phyloP scores from a whole-genome alignment of 2,888 invertebrate genomes.

The Thyatira batis region DNA sequence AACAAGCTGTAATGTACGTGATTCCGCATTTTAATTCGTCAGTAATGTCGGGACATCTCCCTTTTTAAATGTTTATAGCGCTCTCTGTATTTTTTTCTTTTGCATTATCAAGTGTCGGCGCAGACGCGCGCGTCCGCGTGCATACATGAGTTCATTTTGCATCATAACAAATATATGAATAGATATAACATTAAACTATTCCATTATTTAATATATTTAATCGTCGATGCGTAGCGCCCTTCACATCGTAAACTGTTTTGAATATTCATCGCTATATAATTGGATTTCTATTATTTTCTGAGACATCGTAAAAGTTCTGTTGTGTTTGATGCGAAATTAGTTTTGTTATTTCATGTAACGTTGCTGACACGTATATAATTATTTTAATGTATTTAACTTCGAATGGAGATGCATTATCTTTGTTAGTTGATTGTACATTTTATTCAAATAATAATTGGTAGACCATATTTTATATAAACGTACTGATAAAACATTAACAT shows the following conservation, averaged over 20 bases:
- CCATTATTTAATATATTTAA: conserved; percentile 37
- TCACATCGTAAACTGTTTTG: conserved; percentile 40
- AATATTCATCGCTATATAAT: conserved; percentile 62
- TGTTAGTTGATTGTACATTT: neutral
- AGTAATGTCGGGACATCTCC: conserved; percentile 65
- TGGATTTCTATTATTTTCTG: conserved; percentile 54
- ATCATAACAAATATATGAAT: conserved; percentile 30
- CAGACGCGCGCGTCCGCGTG: conserved; percentile 41
- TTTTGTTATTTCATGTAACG: conserved; percentile 13
- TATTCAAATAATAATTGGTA: too few species aligned
- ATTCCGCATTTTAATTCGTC: conserved; percentile 77
- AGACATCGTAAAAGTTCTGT: conserved; percentile 45
- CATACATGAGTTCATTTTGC: conserved; percentile 52
- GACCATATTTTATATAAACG: too few species aligned
- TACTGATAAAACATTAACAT: too few species aligned
- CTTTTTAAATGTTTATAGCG: conserved; percentile 69
- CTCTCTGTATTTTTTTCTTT: conserved; percentile 43
- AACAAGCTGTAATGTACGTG: conserved; percentile 72
- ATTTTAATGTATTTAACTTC: neutral
- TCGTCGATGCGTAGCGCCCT: conserved; percentile 33
- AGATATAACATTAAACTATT: conserved; percentile 25
- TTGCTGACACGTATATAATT: conserved; percentile 15
- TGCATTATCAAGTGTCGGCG: conserved; percentile 47
- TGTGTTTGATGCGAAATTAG: conserved; percentile 18
- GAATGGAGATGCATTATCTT: neutral